Evolutionary conservation across 2,797 vertebrate genomes (phyloP), one percentile per base, ranked within the genome.

Genomic region (Malacoctenus gilli): DNA sequence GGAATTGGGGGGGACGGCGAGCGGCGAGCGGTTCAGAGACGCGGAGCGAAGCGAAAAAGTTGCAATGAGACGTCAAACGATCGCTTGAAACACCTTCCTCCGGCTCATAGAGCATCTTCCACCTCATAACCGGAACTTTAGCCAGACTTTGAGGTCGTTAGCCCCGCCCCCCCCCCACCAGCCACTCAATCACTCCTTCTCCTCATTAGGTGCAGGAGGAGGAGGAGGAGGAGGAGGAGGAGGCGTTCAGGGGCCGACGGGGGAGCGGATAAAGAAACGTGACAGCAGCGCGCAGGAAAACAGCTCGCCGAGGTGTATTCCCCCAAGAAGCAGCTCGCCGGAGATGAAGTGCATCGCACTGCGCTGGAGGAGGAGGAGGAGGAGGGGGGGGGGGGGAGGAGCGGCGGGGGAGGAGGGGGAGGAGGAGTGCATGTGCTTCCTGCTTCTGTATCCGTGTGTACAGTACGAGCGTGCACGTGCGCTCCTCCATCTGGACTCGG

Each of bases 331-430:
- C 72, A 56, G 42, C 57, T 58, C 20, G 61, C 34, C 79, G 82
- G 72, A 81, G 81, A 85, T 86, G 73, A 85, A 86, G 75, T 78
- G 82, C 47, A 67, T 68, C 11, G 20, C 49, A 19, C 46, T 57
- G 72, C 67, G 54, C 47, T 65, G 65, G 69, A 43, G 38, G 38
- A 54, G 22, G 35, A 59, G 12, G 8, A 32, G 28, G 37, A 2
- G 14, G 18, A 21, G 21, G 14, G n/a, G 8, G 19, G 7, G 3
- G 6, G 1, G 3, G 20, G 13, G 4, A 1, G 44, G 6, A 1
- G n/a, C n/a, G 30, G 9, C 9, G 30, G 30, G 30, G 9, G 9
- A 0, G 30, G 30, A 10, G 28, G 59, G 11, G 11, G 9, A 0
- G 4, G 31, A n/a, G n/a, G n/a, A n/a, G n/a, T n/a, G n/a, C n/a